phyloP scores from a whole-genome alignment of 92 coral and sea anemone genomes.

The Epizoanthus fatuus region DNA sequence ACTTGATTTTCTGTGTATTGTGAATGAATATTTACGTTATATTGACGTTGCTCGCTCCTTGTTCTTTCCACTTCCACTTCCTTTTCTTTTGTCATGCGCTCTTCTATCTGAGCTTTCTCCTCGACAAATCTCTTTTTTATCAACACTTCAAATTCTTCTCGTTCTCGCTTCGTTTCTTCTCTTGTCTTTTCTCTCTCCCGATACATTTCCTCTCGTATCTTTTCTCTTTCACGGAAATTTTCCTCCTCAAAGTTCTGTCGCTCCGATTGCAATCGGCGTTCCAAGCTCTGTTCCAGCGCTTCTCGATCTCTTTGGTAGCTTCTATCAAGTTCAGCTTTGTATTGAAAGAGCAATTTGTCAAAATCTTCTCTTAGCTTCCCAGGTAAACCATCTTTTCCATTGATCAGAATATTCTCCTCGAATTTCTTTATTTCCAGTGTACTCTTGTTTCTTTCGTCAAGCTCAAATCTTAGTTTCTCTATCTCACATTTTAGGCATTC shows the following conservation, averaged over 20 bases:
- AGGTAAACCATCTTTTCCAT: slow-evolving; percentile 88
- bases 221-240: slow-evolving; percentile 62
- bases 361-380: slow-evolving; percentile 92
- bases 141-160: slow-evolving; percentile 25
- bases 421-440: slow-evolving; percentile 70
- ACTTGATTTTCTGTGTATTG: slow-evolving; percentile 2
- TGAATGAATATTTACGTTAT: neutral
- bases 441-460: slow-evolving; percentile 78
- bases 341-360: slow-evolving; percentile 83
- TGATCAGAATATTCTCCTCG: slow-evolving; percentile 75
- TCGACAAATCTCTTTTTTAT: slow-evolving; percentile 46
- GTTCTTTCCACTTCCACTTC: slow-evolving; percentile 29
- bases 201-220: slow-evolving; percentile 67
- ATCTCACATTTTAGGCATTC: slow-evolving; percentile 72
- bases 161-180: slow-evolving; percentile 52
- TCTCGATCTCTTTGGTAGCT: slow-evolving; percentile 77
- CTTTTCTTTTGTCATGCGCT: slow-evolving; percentile 7
- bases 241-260: slow-evolving; percentile 79
- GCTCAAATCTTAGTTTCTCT: slow-evolving; percentile 74
- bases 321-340: slow-evolving; percentile 82
- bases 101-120: slow-evolving; percentile 54
- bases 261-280: slow-evolving; percentile 72
- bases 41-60: neutral
- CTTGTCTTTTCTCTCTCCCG: slow-evolving; percentile 42
- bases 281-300: slow-evolving; percentile 66